phyloP scores from a whole-genome alignment of 2,113 vertebrate genomes.

The Oxygymnocypris stewartii region DNA sequence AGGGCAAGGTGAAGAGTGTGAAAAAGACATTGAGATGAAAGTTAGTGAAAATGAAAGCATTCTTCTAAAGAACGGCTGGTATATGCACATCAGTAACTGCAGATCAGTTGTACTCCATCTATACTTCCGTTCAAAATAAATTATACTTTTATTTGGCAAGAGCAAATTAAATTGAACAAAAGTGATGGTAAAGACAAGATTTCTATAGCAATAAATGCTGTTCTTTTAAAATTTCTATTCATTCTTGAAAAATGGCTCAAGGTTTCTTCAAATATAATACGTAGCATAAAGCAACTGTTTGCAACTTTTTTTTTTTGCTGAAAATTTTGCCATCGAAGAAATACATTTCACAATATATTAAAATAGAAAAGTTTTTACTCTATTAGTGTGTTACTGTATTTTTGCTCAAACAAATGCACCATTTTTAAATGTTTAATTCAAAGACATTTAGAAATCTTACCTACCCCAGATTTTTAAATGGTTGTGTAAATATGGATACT shows the following conservation, averaged over 20 bases:
- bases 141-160: not conserved
- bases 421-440: not conserved
- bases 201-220: not conserved
- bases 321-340: not conserved
- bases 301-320: not conserved
- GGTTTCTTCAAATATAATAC: not conserved
- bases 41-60: too few relatives aligned
- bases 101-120: not conserved
- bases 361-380: too few relatives aligned
- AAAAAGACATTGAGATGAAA: not conserved
- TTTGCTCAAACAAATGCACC: not conserved
- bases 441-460: not conserved
- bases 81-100: not conserved
- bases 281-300: not conserved
- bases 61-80: not conserved
- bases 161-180: not conserved
- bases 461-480: not conserved
- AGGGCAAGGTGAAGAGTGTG: conserved; percentile 33
- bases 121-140: not conserved
- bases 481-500: not conserved
- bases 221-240: not conserved
- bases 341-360: not conserved
- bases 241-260: not conserved
- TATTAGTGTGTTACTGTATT: too few relatives aligned
- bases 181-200: not conserved